Conservation (phyloP, 2,113 vertebrate species). For the Microtus ochrogaster region DNA sequence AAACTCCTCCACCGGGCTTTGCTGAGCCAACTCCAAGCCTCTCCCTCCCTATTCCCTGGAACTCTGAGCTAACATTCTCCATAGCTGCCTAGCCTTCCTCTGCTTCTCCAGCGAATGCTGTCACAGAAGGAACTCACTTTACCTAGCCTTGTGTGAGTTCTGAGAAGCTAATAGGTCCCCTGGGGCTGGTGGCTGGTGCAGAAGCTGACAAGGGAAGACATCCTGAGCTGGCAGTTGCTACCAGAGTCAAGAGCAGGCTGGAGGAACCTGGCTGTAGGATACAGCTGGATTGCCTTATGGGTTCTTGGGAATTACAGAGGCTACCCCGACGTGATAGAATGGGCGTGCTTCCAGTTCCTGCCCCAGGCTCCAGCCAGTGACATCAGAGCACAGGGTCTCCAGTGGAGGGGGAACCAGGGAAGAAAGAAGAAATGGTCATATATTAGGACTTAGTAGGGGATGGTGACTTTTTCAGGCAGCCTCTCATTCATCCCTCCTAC, state of each 20-base stretch:
- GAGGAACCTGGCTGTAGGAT: not conserved
- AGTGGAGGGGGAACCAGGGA: not conserved
- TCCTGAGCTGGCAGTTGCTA: not conserved
- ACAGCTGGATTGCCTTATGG: not conserved
- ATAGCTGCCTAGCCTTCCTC: not conserved
- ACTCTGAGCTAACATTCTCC: not conserved
- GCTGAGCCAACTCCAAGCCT: not conserved
- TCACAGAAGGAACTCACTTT: constrained; percentile 17
- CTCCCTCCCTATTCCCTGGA: not conserved
- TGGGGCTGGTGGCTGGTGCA: not conserved
- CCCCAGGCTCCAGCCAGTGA: not conserved
- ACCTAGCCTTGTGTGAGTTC: not conserved
- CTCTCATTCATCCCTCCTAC: not conserved
- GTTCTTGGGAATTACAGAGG: not conserved
- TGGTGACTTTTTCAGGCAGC: not conserved
- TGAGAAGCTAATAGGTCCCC: constrained; percentile 61
- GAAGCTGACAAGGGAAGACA: not conserved
- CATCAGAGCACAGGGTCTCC: not conserved
- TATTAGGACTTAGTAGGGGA: not conserved
- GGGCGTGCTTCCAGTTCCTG: not conserved
- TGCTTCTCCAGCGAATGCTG: not conserved
- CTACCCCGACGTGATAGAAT: no score
- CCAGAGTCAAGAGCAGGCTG: not conserved
- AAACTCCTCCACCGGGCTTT: rapidly evolving
- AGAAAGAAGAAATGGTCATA: not conserved